A percentile compares a stretch with the other conserved stretches of the same genome.
Evolutionary conservation across 2,113 vertebrate genomes (phyloP).

Genomic region (Tympanuchus pallidicinctus): DNA sequence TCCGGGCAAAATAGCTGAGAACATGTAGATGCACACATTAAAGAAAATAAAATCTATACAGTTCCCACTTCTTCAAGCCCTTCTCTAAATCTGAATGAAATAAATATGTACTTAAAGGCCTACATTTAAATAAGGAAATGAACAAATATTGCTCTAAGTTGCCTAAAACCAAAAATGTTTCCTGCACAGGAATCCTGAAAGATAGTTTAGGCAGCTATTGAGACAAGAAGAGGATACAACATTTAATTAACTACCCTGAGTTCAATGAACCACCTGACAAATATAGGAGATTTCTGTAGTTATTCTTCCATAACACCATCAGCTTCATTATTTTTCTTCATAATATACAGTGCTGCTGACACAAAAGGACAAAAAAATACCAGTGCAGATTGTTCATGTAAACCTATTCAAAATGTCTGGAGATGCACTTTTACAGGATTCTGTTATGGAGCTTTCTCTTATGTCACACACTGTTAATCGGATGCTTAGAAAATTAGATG

Average conservation of each 20-base stretch:
- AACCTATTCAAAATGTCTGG: neutral
- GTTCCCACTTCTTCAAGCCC: neutral
- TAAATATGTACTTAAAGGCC: neutral
- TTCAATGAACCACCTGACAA: neutral
- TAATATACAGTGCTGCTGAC: neutral
- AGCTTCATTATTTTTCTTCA: neutral
- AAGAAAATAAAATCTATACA: neutral
- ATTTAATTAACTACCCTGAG: neutral
- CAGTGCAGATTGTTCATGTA: neutral
- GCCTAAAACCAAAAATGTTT: neutral
- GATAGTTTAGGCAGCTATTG: neutral
- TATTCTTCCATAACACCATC: neutral
- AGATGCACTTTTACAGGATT: neutral
- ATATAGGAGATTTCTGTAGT: neutral
- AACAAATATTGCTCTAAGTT: neutral
- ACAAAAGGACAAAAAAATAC: neutral
- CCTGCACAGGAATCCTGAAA: neutral
- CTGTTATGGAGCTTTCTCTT: fast-evolving
- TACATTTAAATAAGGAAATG: neutral
- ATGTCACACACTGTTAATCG: neutral
- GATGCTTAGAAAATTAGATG: neutral
- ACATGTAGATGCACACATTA: neutral
- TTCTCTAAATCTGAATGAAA: neutral
- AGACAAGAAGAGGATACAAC: neutral
- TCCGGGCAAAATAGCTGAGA: neutral